A percentile compares a stretch with the other conserved stretches of the same genome.
Conservation (phyloP, 64 coral and sea anemone genomes). For the Cladopsammia gracilis region DNA sequence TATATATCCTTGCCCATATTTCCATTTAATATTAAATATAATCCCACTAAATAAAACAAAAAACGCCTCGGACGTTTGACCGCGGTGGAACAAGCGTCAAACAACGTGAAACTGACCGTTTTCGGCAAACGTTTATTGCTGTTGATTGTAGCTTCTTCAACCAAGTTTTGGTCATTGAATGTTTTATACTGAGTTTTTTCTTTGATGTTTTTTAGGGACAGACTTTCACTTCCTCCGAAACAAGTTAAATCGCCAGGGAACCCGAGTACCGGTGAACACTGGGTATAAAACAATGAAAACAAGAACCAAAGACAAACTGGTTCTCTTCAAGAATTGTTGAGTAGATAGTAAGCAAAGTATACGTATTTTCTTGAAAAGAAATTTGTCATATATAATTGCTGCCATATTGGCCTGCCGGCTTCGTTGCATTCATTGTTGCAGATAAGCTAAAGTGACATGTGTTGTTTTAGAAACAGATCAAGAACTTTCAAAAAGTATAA, state of each 20-base stretch:
- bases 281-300: background rate
- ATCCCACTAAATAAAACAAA: too few species aligned
- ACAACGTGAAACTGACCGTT: too few species aligned
- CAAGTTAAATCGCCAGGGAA: background rate
- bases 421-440: background rate
- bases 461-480: background rate
- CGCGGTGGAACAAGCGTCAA: too few species aligned
- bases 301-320: background rate
- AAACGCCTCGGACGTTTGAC: too few species aligned
- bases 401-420: background rate
- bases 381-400: background rate
- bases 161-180: too few species aligned
- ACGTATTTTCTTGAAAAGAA: background rate
- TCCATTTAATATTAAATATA: too few species aligned
- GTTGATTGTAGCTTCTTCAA: too few species aligned
- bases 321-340: background rate
- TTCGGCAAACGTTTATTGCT: too few species aligned
- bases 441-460: background rate
- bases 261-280: background rate
- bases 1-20: too few species aligned
- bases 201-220: background rate
- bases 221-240: background rate
- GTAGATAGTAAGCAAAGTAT: background rate
- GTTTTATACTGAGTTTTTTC: background rate
- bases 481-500: conserved; percentile 23